phyloP scores from a whole-genome alignment of 1,140 invertebrate species.

The Lordiphosa mommai region DNA sequence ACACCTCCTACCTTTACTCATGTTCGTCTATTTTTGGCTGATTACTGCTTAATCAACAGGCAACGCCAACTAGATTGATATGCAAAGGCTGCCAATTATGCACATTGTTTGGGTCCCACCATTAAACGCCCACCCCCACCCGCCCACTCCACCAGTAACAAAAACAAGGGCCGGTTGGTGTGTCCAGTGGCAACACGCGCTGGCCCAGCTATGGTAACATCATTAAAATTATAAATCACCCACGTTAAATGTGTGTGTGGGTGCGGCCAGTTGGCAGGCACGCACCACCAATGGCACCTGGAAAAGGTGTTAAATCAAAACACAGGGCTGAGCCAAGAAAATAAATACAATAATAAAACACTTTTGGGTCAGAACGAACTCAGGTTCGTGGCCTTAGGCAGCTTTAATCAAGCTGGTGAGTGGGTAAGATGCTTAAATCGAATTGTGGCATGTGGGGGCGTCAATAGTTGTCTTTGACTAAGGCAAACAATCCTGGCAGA shows the following conservation, averaged over 20 bases:
- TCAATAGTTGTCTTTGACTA: constrained; percentile 28
- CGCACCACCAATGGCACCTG: constrained; percentile 28
- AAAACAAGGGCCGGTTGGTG: constrained; percentile 1
- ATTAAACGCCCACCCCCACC: background rate
- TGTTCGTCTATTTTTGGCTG: background rate
- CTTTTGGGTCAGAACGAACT: constrained; percentile 13
- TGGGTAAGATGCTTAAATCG: background rate
- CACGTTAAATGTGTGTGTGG: background rate
- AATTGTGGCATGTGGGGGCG: constrained; percentile 12
- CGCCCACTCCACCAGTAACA: background rate
- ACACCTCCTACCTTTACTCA: too few species aligned
- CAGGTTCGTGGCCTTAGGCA: constrained; percentile 2
- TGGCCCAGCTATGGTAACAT: constrained; percentile 23
- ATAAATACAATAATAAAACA: constrained; percentile 63
- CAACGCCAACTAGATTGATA: background rate
- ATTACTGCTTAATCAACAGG: constrained; percentile 6
- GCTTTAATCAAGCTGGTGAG: constrained; percentile 7
- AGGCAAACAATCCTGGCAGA: constrained; percentile 17
- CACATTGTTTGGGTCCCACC: constrained; percentile 2
- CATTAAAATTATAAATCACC: constrained; percentile 64
- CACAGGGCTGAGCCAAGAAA: constrained; percentile 23
- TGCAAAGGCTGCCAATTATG: constrained; percentile 8
- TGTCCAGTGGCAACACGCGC: constrained; percentile 21
- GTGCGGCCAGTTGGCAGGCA: background rate
- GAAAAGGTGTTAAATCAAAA: constrained; percentile 66